Evolutionary conservation across 1,140 invertebrate genomes (phyloP), one percentile per base, ranked within the genome.

Genomic region (Drosophila setifemur): DNA sequence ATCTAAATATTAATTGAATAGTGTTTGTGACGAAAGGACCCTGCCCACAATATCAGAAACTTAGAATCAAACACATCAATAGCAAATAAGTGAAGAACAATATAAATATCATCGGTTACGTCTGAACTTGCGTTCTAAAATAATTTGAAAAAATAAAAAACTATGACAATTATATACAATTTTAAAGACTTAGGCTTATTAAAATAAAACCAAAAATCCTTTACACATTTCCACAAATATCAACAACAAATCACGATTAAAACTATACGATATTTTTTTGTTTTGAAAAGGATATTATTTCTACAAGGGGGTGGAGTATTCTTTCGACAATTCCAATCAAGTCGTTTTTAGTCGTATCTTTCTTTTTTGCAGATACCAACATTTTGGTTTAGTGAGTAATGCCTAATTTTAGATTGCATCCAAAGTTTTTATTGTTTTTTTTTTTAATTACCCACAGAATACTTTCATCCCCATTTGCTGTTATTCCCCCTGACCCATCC

Each of bases 171-270:
- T 64, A 64, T 48, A 14, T 64, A 64, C 60, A 64, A 40, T 28
- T 63, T 40, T 19, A 23, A 42, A 43, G 48, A 64, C 60, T 64
- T 64, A 63, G 9, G 3, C 7, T n/a, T 21, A 7, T 5, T 16
- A 23, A 39, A 28, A 58, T 16, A 57, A 64, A 49, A 45, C 49
- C 29, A 35, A 6, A 54, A 25, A 11, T 16, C 23, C 21, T 49
- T 5, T 49, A 26, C 35, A 58, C 50, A 53, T 52, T 37, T 21
- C 2, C 37, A 63, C 40, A 47, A 40, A 23, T 48, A 45, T 23
- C 35, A 64, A 64, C 60, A 64, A 61, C 31, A 55, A 64, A n/a
- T 61, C 21, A 63, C 55, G 3, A 40, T 48, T 48, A 64, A 33
- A 7, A 14, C 14, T 64, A 64, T 12, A 11, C n/a, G 5, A 21